Conservation (phyloP, 2,797 vertebrate genomes). For the Tenualosa thibaudeaui region DNA sequence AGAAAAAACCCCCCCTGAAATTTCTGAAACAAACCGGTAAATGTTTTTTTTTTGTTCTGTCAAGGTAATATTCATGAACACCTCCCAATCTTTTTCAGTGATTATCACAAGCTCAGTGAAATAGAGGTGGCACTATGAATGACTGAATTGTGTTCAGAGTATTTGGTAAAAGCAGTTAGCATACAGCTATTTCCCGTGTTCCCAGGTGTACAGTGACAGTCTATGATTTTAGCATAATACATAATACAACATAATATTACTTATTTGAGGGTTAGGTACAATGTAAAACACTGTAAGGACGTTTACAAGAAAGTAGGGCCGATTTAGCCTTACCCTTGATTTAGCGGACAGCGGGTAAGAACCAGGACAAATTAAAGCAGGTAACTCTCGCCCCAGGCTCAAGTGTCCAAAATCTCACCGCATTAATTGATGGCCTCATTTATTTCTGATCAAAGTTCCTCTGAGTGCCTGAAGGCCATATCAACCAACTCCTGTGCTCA, state of each 20-base stretch:
- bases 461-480: slow-evolving; percentile 39
- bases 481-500: slow-evolving; percentile 15
- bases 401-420: slow-evolving; percentile 52
- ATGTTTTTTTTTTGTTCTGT: background rate
- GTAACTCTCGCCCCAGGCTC: slow-evolving; percentile 46
- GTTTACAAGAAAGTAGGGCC: slow-evolving; percentile 31
- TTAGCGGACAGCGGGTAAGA: slow-evolving; percentile 35
- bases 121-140: background rate
- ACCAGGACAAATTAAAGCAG: slow-evolving; percentile 48
- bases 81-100: background rate
- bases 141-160: background rate
- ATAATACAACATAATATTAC: slow-evolving; percentile 25
- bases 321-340: slow-evolving; percentile 46
- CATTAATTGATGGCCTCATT: slow-evolving; percentile 58
- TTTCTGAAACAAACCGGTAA: background rate
- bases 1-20: background rate
- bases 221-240: slow-evolving; percentile 2
- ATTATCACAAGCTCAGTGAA: background rate
- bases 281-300: slow-evolving; percentile 27
- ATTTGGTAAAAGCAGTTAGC: background rate
- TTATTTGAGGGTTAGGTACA: slow-evolving; percentile 25
- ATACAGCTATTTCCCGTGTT: background rate
- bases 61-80: slow-evolving; percentile 1
- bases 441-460: slow-evolving; percentile 51
- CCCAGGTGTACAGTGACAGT: background rate